A percentile compares a stretch with the other conserved stretches of the same genome.
Conservation (phyloP, 1,140 invertebrate genomes). For the Gryon sp. region DNA sequence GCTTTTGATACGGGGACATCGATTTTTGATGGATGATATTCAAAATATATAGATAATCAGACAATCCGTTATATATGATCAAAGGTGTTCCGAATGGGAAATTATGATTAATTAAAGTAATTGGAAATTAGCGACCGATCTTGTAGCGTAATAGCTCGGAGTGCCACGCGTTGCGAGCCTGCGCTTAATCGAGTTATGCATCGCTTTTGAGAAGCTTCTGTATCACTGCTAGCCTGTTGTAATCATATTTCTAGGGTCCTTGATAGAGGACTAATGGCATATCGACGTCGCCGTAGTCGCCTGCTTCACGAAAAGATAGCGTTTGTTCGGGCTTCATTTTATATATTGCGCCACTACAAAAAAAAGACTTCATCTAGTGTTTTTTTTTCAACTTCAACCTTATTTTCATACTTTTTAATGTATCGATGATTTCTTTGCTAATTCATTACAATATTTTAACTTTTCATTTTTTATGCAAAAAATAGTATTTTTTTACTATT, state of each 20-base stretch:
- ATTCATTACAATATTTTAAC: too few relatives aligned
- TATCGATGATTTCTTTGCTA: too few relatives aligned
- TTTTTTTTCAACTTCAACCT: neutral
- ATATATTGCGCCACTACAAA: constrained; percentile 26
- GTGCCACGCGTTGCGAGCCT: constrained; percentile 70
- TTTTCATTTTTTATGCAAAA: too few relatives aligned
- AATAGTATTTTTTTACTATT: too few relatives aligned
- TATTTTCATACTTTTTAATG: too few relatives aligned
- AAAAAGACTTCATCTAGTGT: constrained; percentile 2
- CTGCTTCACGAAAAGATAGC: constrained; percentile 56
- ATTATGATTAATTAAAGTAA: constrained; percentile 78
- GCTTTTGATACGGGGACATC: constrained; percentile 46
- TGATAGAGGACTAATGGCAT: constrained; percentile 75
- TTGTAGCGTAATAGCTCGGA: constrained; percentile 73
- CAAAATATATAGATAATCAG: constrained; percentile 65
- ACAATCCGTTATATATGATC: constrained; percentile 69
- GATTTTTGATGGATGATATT: constrained; percentile 58
- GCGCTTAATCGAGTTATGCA: constrained; percentile 73
- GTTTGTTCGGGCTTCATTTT: constrained; percentile 52
- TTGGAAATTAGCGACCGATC: constrained; percentile 78
- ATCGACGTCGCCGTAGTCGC: constrained; percentile 63
- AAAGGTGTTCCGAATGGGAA: constrained; percentile 76
- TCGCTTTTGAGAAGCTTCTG: constrained; percentile 77
- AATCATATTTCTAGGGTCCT: constrained; percentile 75
- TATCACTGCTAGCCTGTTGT: constrained; percentile 74